Conservation (phyloP, 2,797 vertebrate species). For the Gila robusta region DNA sequence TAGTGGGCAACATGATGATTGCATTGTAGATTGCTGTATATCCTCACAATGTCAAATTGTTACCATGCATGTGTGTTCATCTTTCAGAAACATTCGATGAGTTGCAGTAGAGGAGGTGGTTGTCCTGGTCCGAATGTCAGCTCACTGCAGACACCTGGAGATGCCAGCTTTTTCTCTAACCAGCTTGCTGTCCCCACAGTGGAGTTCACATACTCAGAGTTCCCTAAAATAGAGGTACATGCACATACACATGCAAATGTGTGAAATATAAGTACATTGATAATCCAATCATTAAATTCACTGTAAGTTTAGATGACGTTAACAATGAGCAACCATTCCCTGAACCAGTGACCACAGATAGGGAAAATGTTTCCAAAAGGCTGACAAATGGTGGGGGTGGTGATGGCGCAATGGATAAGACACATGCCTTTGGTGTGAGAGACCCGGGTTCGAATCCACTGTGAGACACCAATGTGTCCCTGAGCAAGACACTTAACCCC, state of each 20-base stretch:
- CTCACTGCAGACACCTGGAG: constrained; percentile 88
- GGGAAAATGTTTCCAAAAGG: background rate
- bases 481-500: too few species aligned
- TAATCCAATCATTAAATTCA: background rate
- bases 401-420: too few species aligned
- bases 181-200: constrained; percentile 85
- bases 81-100: constrained; percentile 84
- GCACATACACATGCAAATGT: background rate
- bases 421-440: too few species aligned
- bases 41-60: background rate
- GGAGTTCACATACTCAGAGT: constrained; percentile 88
- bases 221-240: constrained; percentile 83
- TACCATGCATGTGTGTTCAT: constrained; percentile 10
- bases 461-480: too few species aligned
- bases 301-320: background rate
- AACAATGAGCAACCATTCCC: background rate
- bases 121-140: constrained; percentile 84
- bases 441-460: too few species aligned
- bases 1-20: background rate
- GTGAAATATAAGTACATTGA: background rate
- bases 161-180: constrained; percentile 90
- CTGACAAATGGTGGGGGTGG: background rate
- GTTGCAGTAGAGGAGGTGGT: constrained; percentile 78
- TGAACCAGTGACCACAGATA: background rate
- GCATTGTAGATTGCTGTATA: background rate